Percentiles rank a stretch among this genome's conserved stretches.
Conservation (phyloP, 1,140 invertebrate species). For the Euura lappo region DNA sequence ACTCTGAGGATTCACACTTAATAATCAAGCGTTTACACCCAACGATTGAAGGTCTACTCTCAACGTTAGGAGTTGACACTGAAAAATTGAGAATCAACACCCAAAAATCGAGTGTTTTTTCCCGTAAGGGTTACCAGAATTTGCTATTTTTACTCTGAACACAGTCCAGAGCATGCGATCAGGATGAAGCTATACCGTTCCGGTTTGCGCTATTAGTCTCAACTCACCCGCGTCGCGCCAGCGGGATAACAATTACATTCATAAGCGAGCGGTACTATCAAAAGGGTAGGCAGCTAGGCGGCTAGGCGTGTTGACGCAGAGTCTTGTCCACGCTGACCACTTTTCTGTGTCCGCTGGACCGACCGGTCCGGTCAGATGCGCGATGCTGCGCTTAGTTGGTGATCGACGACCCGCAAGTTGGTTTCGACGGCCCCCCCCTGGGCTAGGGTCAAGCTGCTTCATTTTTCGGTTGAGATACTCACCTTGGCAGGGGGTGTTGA, state of each 20-base stretch:
- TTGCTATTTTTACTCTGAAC: too few relatives aligned
- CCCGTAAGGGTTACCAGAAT: too few relatives aligned
- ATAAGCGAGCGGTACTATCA: slow-evolving; percentile 11
- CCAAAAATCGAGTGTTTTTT: too few relatives aligned
- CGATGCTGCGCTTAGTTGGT: background rate
- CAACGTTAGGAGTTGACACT: too few relatives aligned
- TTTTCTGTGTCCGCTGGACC: background rate
- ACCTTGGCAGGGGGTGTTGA: background rate
- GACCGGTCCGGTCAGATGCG: background rate
- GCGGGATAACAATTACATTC: slow-evolving; percentile 16
- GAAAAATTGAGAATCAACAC: too few relatives aligned
- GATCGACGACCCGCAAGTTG: slow-evolving; percentile 4
- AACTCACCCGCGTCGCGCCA: background rate
- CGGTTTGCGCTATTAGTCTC: background rate
- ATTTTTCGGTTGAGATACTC: background rate
- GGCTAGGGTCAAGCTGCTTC: background rate
- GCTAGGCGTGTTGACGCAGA: slow-evolving; percentile 11
- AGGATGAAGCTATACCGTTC: background rate
- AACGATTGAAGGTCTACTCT: too few relatives aligned
- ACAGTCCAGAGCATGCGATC: background rate
- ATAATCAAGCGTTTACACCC: too few relatives aligned
- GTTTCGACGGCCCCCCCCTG: background rate
- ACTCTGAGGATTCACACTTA: too few relatives aligned
- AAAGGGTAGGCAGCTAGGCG: background rate
- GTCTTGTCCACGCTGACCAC: slow-evolving; percentile 6